Conservation (phyloP, 2,888 invertebrate genomes). For the Calameuta idolon region DNA sequence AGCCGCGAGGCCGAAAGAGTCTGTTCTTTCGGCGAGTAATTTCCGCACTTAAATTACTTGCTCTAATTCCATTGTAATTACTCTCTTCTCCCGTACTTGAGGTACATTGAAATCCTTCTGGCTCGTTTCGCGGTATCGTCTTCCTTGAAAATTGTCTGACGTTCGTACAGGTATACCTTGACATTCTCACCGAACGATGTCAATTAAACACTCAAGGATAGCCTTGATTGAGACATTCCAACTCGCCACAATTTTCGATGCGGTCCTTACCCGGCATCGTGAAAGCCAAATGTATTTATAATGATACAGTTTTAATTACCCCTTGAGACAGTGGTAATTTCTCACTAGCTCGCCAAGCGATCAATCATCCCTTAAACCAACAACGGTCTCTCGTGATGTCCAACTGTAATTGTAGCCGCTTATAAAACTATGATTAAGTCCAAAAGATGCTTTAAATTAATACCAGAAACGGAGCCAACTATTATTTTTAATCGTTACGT, state of each 20-base stretch:
- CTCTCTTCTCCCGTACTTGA: conserved; percentile 45
- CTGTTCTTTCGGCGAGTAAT: conserved; percentile 43
- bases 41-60: conserved; percentile 52
- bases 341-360: neutral
- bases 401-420: neutral
- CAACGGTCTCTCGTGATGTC: neutral
- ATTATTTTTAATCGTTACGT: neutral
- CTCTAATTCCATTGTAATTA: conserved; percentile 61
- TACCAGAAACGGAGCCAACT: neutral
- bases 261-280: conserved; percentile 34
- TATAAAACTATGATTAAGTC: neutral
- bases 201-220: conserved; percentile 51
- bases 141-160: neutral
- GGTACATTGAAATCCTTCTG: neutral
- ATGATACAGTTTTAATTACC: conserved; percentile 29
- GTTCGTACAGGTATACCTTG: conserved; percentile 43
- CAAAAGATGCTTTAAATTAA: neutral
- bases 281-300: conserved; percentile 40
- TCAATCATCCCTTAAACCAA: neutral
- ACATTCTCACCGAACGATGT: conserved; percentile 38
- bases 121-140: conserved; percentile 3
- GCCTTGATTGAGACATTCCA: conserved; percentile 63
- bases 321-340: neutral
- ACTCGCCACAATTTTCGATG: conserved; percentile 47
- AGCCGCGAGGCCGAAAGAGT: neutral